Evolutionary conservation across 2,113 vertebrate genomes (phyloP).

Genomic region (Spilogale gracilis): DNA sequence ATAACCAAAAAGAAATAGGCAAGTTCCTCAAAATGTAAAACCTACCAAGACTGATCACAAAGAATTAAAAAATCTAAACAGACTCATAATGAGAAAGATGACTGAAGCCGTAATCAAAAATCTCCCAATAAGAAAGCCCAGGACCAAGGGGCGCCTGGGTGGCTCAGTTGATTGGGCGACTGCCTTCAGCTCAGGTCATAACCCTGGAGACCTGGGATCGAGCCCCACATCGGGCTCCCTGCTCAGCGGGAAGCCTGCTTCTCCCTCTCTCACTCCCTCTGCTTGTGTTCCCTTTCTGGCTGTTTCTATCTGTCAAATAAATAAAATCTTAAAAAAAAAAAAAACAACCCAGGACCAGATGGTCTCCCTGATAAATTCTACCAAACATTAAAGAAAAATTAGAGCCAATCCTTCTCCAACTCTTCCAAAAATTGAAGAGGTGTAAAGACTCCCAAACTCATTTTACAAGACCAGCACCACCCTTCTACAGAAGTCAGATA

Average conservation of each 20-base stretch:
- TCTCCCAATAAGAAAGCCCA: not conserved
- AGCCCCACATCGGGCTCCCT: too few relatives aligned
- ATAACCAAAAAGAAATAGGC: not conserved
- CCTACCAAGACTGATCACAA: not conserved
- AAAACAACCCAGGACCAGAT: not conserved
- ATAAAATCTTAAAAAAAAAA: too few relatives aligned
- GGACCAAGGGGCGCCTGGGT: too few relatives aligned
- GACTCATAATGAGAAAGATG: not conserved
- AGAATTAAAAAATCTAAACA: not conserved
- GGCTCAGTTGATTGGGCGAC: too few relatives aligned
- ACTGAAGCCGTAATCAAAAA: not conserved
- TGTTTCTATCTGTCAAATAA: too few relatives aligned
- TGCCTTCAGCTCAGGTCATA: too few relatives aligned
- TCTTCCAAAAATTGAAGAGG: not conserved
- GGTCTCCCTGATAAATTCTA: not conserved
- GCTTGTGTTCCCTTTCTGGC: too few relatives aligned
- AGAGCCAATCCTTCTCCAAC: not conserved
- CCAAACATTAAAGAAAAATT: not conserved
- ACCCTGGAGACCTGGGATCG: too few relatives aligned
- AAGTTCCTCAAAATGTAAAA: not conserved
- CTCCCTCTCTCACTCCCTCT: too few relatives aligned
- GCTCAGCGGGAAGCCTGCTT: too few relatives aligned
- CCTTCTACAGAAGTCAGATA: not conserved
- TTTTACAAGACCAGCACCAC: not conserved
- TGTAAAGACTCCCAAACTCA: not conserved